These are phyloP conservation scores for Sternotherus odoratus DNA, from an alignment of 2,797 vertebrate species.

Conservation along the genomic window DNA sequence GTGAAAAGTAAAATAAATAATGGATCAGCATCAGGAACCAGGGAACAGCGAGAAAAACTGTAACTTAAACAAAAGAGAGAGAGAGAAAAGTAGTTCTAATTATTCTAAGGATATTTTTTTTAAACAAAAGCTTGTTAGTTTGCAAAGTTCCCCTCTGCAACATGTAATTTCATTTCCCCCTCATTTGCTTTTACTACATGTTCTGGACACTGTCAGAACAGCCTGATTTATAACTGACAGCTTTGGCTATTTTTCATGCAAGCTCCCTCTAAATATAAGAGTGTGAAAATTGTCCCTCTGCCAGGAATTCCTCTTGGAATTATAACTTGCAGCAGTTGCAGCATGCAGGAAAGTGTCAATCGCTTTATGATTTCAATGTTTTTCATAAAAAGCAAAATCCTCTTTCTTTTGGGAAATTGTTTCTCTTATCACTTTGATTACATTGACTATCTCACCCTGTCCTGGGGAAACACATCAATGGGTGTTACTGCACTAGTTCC, in stretches of 20 bases:
- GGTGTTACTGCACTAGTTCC: background rate
- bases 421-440: background rate
- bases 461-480: background rate
- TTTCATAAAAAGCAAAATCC: background rate
- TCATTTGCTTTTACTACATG: conserved; percentile 47
- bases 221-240: conserved; percentile 56
- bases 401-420: background rate
- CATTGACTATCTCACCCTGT: background rate
- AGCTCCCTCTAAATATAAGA: conserved; percentile 61
- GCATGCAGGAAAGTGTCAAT: background rate
- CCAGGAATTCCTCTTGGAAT: conserved; percentile 22
- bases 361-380: background rate
- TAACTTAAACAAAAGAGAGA: conserved; percentile 1
- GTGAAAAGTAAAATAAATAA: background rate
- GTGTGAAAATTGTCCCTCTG: conserved; percentile 55
- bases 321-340: background rate
- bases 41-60: background rate
- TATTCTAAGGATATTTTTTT: background rate
- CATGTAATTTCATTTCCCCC: conserved; percentile 51
- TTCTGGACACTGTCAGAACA: conserved; percentile 49
- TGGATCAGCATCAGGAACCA: conserved; percentile 12
- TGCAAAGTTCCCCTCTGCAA: conserved; percentile 6
- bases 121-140: conserved; percentile 32
- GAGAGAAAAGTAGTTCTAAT: background rate
- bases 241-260: conserved; percentile 40